Evolutionary conservation across 2,888 invertebrate genomes (phyloP).

Genomic region (Erynnis tages): DNA sequence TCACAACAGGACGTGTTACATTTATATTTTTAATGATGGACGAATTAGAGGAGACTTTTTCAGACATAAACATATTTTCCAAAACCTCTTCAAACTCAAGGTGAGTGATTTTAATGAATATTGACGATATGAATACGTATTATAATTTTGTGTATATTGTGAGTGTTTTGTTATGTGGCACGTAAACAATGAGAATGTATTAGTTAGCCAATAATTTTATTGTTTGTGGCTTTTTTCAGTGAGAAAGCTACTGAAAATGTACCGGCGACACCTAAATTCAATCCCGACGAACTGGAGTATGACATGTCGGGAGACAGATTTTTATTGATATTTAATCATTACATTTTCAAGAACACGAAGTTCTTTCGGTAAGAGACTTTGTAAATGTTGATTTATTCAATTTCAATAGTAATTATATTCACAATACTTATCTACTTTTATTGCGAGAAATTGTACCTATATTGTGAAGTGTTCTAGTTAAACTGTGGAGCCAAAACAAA

Average conservation of each 20-base stretch:
- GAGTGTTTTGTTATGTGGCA: too few species aligned
- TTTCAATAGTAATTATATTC: too few species aligned
- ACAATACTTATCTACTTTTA: too few species aligned
- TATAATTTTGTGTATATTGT: too few species aligned
- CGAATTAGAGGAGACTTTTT: not conserved
- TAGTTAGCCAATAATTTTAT: not conserved
- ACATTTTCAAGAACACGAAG: slow-evolving; percentile 41
- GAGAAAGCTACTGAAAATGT: not conserved
- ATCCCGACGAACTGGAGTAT: slow-evolving; percentile 41
- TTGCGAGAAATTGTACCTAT: too few species aligned
- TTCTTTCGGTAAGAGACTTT: slow-evolving; percentile 55
- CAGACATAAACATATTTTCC: not conserved
- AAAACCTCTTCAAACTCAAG: not conserved
- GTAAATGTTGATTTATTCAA: too few species aligned
- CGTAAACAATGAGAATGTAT: not conserved
- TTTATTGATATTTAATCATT: slow-evolving; percentile 56
- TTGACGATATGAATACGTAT: too few species aligned
- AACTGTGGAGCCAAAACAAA: too few species aligned
- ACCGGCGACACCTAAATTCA: not conserved
- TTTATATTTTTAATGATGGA: not conserved
- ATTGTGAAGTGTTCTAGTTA: too few species aligned
- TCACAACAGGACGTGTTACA: too few species aligned
- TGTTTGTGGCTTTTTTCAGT: not conserved
- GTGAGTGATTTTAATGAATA: not conserved
- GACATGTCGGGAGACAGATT: slow-evolving; percentile 60